Evolutionary conservation across 1,140 invertebrate species (phyloP).

Genomic region (Heliconius hermathena): DNA sequence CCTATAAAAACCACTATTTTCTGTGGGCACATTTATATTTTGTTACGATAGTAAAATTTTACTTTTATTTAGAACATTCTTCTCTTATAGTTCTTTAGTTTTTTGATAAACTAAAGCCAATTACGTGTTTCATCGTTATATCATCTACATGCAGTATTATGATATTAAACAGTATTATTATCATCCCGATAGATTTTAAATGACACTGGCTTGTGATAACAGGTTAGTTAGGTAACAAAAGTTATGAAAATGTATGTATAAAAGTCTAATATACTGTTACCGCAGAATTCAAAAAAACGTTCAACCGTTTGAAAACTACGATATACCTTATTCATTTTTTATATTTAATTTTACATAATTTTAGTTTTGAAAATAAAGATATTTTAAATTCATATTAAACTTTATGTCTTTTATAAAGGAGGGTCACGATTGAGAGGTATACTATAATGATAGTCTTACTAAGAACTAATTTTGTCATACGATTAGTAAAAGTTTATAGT

Average conservation of each 20-base stretch:
- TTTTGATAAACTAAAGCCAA: neutral
- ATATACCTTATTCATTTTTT: neutral
- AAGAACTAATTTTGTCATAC: neutral
- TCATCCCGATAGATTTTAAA: neutral
- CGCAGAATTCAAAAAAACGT: neutral
- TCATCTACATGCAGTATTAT: too few relatives aligned
- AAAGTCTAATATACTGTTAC: neutral
- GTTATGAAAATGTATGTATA: too few relatives aligned
- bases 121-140: too few relatives aligned
- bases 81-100: neutral
- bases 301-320: neutral
- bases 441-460: neutral
- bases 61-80: too few relatives aligned
- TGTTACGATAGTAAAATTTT: too few relatives aligned
- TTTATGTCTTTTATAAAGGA: neutral
- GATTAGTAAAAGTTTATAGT: neutral
- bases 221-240: too few relatives aligned
- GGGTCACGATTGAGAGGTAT: neutral
- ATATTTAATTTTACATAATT: neutral
- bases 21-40: neutral
- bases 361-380: too few relatives aligned
- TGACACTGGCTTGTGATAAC: neutral
- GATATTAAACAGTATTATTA: too few relatives aligned
- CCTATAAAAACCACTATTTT: neutral
- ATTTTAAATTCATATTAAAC: neutral